Conservation (phyloP, 2,888 invertebrate species). For the Pimpla rufipes region DNA sequence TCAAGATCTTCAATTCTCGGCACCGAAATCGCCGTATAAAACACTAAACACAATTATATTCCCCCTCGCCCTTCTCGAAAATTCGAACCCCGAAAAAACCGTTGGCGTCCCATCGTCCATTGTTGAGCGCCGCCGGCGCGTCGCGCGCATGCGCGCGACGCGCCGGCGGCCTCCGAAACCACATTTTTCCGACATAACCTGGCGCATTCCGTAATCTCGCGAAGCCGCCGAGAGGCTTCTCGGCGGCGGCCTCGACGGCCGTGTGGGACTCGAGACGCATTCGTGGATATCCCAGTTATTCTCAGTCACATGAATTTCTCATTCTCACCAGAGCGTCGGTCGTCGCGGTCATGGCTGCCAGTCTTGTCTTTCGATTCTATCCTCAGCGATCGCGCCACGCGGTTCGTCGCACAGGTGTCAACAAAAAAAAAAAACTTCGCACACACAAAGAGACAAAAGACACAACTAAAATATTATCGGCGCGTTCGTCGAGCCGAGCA, state of each 20-base stretch:
- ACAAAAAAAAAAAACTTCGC: not conserved
- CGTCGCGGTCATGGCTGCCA: slow-evolving; percentile 54
- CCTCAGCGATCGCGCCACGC: slow-evolving; percentile 8
- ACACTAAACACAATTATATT: too few species aligned
- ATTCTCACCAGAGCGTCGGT: slow-evolving; percentile 65
- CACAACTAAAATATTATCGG: too few species aligned
- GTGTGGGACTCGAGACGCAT: too few species aligned
- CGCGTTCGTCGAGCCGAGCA: too few species aligned
- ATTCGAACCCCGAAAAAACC: too few species aligned
- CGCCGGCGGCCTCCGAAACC: slow-evolving; percentile 10
- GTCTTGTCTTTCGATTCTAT: not conserved
- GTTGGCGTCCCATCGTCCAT: too few species aligned
- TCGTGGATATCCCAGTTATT: too few species aligned
- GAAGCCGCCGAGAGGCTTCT: not conserved
- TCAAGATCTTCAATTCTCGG: too few species aligned
- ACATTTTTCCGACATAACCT: slow-evolving; percentile 43
- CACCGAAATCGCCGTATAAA: too few species aligned
- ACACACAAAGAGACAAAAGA: too few species aligned
- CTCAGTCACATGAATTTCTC: not conserved
- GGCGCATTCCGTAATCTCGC: not conserved
- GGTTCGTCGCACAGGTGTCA: not conserved
- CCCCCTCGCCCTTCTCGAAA: too few species aligned
- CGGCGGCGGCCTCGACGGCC: too few species aligned
- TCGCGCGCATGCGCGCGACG: slow-evolving; percentile 26
- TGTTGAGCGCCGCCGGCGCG: not conserved